phyloP scores from a whole-genome alignment of 2,113 vertebrate species.

The Delphinapterus leucas region DNA sequence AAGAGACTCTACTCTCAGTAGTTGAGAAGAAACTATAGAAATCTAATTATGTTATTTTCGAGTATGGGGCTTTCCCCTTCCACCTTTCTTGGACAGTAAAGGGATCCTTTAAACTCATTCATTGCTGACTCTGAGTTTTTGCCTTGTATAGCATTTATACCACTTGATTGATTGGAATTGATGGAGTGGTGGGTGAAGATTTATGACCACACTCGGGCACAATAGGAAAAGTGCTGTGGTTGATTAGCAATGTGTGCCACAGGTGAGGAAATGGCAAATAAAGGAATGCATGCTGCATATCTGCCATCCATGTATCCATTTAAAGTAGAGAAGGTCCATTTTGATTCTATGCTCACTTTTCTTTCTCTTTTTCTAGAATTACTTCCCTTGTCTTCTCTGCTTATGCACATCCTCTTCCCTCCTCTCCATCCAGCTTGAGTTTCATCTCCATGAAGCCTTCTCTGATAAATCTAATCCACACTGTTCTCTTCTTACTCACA shows the following conservation, averaged over 20 bases:
- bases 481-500: background rate
- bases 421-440: background rate
- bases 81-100: background rate
- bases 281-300: background rate
- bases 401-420: background rate
- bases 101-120: background rate
- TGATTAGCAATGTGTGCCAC: conserved; percentile 21
- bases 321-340: background rate
- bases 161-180: background rate
- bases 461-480: background rate
- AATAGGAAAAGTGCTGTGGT: background rate
- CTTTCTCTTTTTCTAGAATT: background rate
- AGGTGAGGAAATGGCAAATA: background rate
- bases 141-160: background rate
- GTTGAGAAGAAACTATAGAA: background rate
- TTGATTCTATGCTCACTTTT: background rate
- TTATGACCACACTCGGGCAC: background rate
- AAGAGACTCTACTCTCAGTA: background rate
- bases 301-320: background rate
- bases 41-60: background rate
- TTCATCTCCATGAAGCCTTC: background rate
- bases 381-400: background rate
- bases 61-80: background rate
- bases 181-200: background rate
- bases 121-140: background rate